Evolutionary conservation across 1,140 invertebrate species (phyloP).

Genomic region (Drosophila auraria): DNA sequence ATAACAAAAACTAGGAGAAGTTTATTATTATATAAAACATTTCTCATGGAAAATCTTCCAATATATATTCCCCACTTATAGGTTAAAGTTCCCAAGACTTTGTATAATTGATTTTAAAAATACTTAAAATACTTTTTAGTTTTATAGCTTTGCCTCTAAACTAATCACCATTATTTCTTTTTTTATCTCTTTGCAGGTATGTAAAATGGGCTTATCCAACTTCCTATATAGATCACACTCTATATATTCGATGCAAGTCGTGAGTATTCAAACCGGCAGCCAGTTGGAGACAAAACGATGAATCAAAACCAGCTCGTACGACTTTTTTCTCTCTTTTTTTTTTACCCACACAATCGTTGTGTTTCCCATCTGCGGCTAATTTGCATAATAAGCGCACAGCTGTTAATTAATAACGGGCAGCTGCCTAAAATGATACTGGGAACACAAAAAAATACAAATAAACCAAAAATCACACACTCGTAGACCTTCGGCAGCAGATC

Average conservation of each 20-base stretch:
- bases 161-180: constrained; percentile 29
- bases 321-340: constrained; percentile 23
- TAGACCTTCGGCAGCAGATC: constrained; percentile 51
- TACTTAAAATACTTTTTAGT: not conserved
- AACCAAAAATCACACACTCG: not conserved
- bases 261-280: constrained; percentile 52
- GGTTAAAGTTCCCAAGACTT: not conserved
- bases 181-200: constrained; percentile 65
- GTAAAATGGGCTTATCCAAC: constrained; percentile 12
- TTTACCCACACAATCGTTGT: constrained; percentile 33
- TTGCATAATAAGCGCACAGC: constrained; percentile 80
- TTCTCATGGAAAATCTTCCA: no score
- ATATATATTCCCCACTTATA: no score
- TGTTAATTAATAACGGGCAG: constrained; percentile 80
- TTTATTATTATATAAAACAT: not conserved
- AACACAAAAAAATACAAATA: constrained; percentile 18
- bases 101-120: not conserved
- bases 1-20: no score
- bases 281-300: constrained; percentile 23
- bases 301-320: constrained; percentile 37
- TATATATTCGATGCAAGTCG: constrained; percentile 33
- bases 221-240: constrained; percentile 35
- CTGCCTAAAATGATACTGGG: constrained; percentile 39
- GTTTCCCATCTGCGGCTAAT: constrained; percentile 66
- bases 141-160: not conserved